phyloP scores from a whole-genome alignment of 2,797 vertebrate genomes.

The Artibeus jamaicensis region DNA sequence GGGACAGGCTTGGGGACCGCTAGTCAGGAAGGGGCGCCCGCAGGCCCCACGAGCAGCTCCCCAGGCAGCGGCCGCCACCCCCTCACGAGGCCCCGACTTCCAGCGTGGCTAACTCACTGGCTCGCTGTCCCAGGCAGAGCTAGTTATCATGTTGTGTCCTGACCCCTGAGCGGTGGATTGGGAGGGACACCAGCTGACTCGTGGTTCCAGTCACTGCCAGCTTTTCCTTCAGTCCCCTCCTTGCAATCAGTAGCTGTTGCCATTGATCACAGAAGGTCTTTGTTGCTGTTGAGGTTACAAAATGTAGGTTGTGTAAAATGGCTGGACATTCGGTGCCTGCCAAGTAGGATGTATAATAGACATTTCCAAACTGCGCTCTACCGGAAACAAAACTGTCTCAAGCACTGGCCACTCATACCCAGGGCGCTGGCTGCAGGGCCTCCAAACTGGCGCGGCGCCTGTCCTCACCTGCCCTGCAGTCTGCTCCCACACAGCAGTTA shows the following conservation, averaged over 20 bases:
- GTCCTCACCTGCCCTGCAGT: not conserved
- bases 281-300: not conserved
- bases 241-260: not conserved
- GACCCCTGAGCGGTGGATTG: not conserved
- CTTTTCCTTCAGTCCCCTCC: not conserved
- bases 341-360: not conserved
- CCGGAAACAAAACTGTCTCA: not conserved
- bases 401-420: not conserved
- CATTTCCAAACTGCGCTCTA: not conserved
- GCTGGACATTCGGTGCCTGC: not conserved
- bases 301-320: not conserved
- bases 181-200: not conserved
- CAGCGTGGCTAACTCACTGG: not conserved
- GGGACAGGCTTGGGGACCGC: not conserved
- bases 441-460: not conserved
- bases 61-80: rapidly evolving
- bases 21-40: not conserved
- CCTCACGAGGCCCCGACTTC: rapidly evolving
- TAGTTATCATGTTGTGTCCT: not conserved
- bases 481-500: not conserved
- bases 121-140: not conserved
- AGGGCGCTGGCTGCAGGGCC: not conserved
- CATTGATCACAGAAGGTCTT: not conserved
- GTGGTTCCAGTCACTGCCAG: not conserved
- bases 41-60: rapidly evolving